Conservation (phyloP, 2,888 invertebrate species). For the Clivina fossor region DNA sequence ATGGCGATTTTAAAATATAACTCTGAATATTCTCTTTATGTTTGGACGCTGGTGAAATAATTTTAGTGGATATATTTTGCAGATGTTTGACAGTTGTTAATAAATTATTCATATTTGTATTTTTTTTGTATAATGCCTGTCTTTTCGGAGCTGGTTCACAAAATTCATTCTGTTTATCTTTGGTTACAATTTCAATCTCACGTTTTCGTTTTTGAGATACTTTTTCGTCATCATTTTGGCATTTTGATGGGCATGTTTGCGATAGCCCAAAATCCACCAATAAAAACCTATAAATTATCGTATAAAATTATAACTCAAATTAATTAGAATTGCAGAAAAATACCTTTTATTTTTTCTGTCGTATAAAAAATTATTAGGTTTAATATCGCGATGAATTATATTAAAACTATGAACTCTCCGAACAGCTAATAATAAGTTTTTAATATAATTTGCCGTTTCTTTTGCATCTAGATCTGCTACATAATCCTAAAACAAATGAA, state of each 20-base stretch:
- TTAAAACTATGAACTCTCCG: conserved; percentile 79
- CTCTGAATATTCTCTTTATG: neutral
- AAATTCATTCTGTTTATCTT: conserved; percentile 2
- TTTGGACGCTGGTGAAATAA: neutral
- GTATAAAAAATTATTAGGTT: conserved; percentile 89
- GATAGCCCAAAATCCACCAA: conserved; percentile 90
- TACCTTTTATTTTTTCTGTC: conserved; percentile 68
- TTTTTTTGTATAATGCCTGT: conserved; percentile 25
- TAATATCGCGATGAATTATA: conserved; percentile 87
- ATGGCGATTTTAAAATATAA: conserved; percentile 37
- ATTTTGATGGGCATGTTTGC: conserved; percentile 55
- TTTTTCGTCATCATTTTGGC: neutral
- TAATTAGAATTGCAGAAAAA: conserved; percentile 30
- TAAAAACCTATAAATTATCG: conserved; percentile 60
- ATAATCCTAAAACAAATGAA: conserved; percentile 62
- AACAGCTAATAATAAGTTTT: conserved; percentile 76
- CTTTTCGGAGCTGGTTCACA: conserved; percentile 24
- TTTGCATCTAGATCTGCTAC: conserved; percentile 66
- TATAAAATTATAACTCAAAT: conserved; percentile 15
- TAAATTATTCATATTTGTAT: conserved; percentile 20
- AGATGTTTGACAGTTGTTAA: conserved; percentile 20
- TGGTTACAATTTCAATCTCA: conserved; percentile 9
- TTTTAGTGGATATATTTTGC: conserved; percentile 18
- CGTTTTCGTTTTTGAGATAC: conserved; percentile 21
- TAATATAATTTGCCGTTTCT: conserved; percentile 79